Evolutionary conservation across 2,888 invertebrate species (phyloP).

Genomic region (Epinotia nisella): DNA sequence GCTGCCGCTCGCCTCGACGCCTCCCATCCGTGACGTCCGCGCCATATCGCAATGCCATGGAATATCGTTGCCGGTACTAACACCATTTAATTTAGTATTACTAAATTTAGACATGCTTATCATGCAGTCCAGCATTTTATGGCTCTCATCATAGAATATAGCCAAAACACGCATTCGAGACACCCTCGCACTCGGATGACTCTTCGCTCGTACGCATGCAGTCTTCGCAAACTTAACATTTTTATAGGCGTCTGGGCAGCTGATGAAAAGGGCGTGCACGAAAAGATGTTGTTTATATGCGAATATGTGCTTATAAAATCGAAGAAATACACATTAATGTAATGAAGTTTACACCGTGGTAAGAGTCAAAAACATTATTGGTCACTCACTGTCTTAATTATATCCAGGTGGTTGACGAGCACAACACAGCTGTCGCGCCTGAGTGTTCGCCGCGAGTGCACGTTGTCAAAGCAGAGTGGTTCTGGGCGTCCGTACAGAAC

Average conservation of each 20-base stretch:
- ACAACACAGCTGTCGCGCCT: constrained; percentile 88
- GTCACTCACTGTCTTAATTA: neutral
- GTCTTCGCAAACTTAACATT: constrained; percentile 50
- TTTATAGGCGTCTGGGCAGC: constrained; percentile 36
- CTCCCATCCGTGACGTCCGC: constrained; percentile 77
- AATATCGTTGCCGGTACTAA: constrained; percentile 86
- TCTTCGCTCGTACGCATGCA: constrained; percentile 67
- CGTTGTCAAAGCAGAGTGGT: constrained; percentile 97
- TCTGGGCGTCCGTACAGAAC: constrained; percentile 99
- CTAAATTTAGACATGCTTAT: constrained; percentile 73
- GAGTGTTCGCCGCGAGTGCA: constrained; percentile 89
- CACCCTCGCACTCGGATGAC: constrained; percentile 51
- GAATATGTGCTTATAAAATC: constrained; percentile 31
- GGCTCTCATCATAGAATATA: constrained; percentile 45
- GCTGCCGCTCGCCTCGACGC: constrained; percentile 73
- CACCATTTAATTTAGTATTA: constrained; percentile 82
- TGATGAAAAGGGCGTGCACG: constrained; percentile 55
- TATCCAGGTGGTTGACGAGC: constrained; percentile 93
- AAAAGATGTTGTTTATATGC: constrained; percentile 45
- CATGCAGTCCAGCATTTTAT: constrained; percentile 60
- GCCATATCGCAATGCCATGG: constrained; percentile 83
- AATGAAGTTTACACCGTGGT: neutral
- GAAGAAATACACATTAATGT: neutral
- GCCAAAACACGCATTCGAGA: constrained; percentile 44
- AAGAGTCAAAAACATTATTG: neutral